Base-by-base conservation (phyloP, 2,797 vertebrate genomes). In the Australoheros facetus region DNA sequence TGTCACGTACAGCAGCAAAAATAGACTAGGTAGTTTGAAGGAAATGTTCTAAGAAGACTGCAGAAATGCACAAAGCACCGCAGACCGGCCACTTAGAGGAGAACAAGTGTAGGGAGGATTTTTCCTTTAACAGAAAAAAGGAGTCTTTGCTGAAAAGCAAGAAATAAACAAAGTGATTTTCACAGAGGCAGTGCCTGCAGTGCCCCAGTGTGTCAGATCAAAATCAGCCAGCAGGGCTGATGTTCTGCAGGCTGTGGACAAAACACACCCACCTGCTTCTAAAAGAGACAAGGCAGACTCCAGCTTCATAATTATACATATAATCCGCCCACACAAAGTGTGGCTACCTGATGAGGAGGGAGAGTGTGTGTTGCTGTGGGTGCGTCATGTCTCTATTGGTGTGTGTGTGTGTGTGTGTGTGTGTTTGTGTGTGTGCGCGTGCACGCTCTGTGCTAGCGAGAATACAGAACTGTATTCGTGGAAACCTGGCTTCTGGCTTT, bases 301-400 rank as follows among this genome's bases (percentile, higher is more conserved):
- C 83, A 71, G 90, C 83, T 89, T 92, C 82, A 89, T 91, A 93
- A 95, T 93, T 92, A 92, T 90, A 91, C 90, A 91, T 87, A 88
- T 80, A 92, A 88, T 77, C 86, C 87, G 23, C 91, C 93, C 90
- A 93, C 92, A 89, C 88, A 82, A 80, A 88, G 86, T 85, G 93
- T 88, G 92, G 83, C 88, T 92, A 94, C 94, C 93, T 94, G 93
- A 93, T 91, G 86, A 86, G 62, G 85, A 89, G 85, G 55, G 79
- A 85, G 81, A 53, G 59, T 55, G 81, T 83, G 83, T 78, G 88
- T 89, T 51, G 82, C 81, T 84, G 77, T 83, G 42, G 77, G 78
- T 84, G 84, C 80, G n/a, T 88, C 80, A 45, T 72, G 75, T 87
- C 72, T 81, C 72, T 82, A 56, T 58, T 34, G 26, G 85, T 81